Evolutionary conservation across 92 coral and sea anemone genomes (phyloP).

Genomic region (Parazoanthus darwini): DNA sequence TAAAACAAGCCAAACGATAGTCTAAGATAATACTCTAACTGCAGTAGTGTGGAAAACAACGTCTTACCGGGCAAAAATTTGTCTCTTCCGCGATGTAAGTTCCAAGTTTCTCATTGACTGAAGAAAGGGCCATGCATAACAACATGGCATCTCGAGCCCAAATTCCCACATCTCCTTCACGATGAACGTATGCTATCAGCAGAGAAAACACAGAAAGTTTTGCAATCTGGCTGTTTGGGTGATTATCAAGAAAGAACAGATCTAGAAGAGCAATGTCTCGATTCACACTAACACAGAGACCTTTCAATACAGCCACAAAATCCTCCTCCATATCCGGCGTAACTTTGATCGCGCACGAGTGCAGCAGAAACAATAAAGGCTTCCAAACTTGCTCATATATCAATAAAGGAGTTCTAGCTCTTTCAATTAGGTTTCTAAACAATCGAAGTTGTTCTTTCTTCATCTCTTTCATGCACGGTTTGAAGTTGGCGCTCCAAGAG

Average conservation of each 20-base stretch:
- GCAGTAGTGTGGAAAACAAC: no score
- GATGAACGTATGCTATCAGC: slow-evolving; percentile 88
- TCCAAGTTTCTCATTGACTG: slow-evolving; percentile 85
- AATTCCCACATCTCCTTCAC: slow-evolving; percentile 89
- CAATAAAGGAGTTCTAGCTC: slow-evolving; percentile 76
- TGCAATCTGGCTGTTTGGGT: slow-evolving; percentile 68
- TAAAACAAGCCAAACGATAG: neutral
- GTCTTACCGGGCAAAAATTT: slow-evolving; percentile 95
- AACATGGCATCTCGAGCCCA: slow-evolving; percentile 96
- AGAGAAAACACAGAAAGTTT: slow-evolving; percentile 90
- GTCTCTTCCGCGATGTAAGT: slow-evolving; percentile 90
- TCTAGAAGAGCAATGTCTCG: slow-evolving; percentile 88
- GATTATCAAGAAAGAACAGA: slow-evolving; percentile 86
- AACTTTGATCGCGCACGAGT: slow-evolving; percentile 79
- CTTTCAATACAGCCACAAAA: slow-evolving; percentile 90
- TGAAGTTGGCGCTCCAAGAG: slow-evolving; percentile 79
- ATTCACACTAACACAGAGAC: slow-evolving; percentile 92
- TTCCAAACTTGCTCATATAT: slow-evolving; percentile 92
- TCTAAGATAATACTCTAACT: neutral
- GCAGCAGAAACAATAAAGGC: slow-evolving; percentile 80
- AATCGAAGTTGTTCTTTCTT: slow-evolving; percentile 85
- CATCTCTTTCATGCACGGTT: slow-evolving; percentile 79
- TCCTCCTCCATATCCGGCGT: slow-evolving; percentile 82
- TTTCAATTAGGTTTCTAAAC: slow-evolving; percentile 81
- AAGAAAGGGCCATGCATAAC: slow-evolving; percentile 93